Evolutionary conservation across 2,797 vertebrate genomes (phyloP), one percentile per base, ranked within the genome.

Genomic region (Eulemur rubriventer): DNA sequence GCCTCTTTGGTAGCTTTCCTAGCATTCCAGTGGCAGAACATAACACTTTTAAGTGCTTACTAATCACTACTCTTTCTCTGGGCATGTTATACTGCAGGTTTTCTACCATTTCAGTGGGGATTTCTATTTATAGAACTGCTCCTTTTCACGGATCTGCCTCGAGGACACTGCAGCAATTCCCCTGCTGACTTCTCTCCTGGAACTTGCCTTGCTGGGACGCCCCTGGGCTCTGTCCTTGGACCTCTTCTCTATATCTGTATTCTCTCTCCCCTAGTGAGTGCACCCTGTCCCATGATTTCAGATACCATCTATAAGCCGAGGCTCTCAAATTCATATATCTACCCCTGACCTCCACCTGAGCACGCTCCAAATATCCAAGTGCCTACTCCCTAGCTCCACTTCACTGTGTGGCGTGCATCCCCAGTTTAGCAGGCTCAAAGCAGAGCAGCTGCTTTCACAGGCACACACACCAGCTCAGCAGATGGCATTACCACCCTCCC

Each of bases 41-140:
- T n/a, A 63, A 63, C 5, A 67, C 28, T 81, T 81, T 38, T 30
- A 94, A 78, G 80, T 10, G 41, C 28, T 43, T 78, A 38, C 63
- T 90, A 43, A 83, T 82, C 95, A 82, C 48, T 41, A 7, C 35
- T 63, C 63, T 78, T 69, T 94, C 50, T 83, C 57, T 0, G n/a
- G 30, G 18, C 55, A 35, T 28, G 75, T 20, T 7, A 41, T 17
- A n/a, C 17, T 75, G 20, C 55, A 33, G 43, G 43, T 24, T 93
- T 93, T 75, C 84, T 43, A 13, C 35, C 69, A 41, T 59, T n/a
- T 94, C 79, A 38, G 7, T 13, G 86, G 57, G 22, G 18, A 61
- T 78, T 92, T 90, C 79, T 91, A 90, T 85, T 84, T 63, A 46
- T 46, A 91, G 59, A 79, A 78, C 6, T 70, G 91, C 2, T 80